phyloP scores from a whole-genome alignment of 2,113 vertebrate species.

The Cinclus mexicanus region DNA sequence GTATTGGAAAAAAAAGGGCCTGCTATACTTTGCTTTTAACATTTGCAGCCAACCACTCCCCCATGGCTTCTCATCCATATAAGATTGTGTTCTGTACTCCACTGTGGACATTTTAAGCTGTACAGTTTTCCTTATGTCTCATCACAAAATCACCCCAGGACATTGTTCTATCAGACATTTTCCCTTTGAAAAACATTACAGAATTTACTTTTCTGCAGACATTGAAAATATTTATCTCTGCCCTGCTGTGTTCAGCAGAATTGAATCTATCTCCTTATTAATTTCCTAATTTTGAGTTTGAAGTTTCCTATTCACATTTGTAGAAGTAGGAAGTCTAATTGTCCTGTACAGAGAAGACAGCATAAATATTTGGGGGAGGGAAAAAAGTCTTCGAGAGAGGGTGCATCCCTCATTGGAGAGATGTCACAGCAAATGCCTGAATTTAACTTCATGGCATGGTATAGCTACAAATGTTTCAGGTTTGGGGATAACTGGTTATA shows the following conservation, averaged over 20 bases:
- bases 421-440: neutral
- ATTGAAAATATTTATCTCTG: neutral
- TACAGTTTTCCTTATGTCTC: neutral
- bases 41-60: neutral
- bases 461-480: neutral
- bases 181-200: neutral
- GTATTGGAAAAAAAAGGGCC: neutral
- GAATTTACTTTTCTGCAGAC: neutral
- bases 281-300: neutral
- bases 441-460: rapidly evolving
- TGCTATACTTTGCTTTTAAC: neutral
- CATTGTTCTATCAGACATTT: neutral
- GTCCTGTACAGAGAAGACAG: neutral
- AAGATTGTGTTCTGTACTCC: neutral
- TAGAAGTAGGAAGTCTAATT: neutral
- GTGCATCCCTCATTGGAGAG: neutral
- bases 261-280: neutral
- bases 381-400: neutral
- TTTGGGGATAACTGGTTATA: neutral
- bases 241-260: neutral
- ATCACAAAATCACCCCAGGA: too few relatives aligned
- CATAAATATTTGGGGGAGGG: neutral
- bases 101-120: neutral
- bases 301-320: neutral
- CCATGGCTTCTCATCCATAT: neutral